Percentiles rank a stretch among this genome's conserved stretches.
phyloP scores from a whole-genome alignment of 2,113 vertebrate species.

The Oreochromis aureus region DNA sequence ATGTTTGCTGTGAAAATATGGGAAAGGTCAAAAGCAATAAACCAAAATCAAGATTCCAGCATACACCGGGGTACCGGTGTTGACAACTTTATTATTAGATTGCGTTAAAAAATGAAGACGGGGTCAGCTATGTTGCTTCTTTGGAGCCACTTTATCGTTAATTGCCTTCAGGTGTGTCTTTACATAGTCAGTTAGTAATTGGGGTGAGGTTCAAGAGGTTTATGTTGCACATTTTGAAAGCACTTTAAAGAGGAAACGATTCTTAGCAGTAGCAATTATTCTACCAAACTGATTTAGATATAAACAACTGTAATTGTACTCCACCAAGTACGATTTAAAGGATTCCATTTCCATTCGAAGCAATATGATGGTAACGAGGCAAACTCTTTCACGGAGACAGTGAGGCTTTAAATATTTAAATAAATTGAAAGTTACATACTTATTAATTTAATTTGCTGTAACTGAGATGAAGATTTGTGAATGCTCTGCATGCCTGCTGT shows the following conservation, averaged over 20 bases:
- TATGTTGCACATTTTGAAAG: neutral
- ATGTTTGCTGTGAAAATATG: neutral
- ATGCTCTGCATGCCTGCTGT: neutral
- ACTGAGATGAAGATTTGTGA: conserved; percentile 3
- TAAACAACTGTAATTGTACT: neutral
- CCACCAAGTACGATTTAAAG: neutral
- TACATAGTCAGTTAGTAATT: neutral
- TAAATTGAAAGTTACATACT: neutral
- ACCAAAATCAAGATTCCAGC: neutral
- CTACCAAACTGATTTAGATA: neutral
- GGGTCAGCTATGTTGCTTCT: neutral
- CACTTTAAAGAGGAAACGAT: neutral
- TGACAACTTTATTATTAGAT: neutral
- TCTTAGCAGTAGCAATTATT: neutral
- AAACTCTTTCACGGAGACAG: neutral
- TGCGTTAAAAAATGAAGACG: neutral
- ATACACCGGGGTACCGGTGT: neutral
- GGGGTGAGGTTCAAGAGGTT: neutral
- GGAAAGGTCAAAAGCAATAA: neutral
- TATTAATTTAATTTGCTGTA: neutral
- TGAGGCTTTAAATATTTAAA: neutral
- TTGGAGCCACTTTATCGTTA: neutral
- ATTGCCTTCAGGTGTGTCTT: neutral
- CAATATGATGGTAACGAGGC: neutral
- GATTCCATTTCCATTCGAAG: neutral